Percentiles rank a stretch among this genome's conserved stretches.
phyloP scores from a whole-genome alignment of 2,888 invertebrate species.

The Drymonia ruficornis region DNA sequence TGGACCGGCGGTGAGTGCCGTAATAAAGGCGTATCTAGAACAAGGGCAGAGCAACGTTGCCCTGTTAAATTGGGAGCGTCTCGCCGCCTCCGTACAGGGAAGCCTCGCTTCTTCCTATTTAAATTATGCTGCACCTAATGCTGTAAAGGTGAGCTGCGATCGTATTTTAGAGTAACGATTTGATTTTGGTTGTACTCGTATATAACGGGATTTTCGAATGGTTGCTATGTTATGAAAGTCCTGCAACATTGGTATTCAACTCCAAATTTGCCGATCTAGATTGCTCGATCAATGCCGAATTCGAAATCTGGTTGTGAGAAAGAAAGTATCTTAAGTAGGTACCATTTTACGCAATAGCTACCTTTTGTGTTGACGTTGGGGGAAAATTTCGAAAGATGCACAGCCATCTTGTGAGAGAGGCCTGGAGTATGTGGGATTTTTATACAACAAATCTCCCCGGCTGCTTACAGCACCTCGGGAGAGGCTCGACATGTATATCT shows the following conservation, averaged over 20 bases:
- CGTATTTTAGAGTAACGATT: not conserved
- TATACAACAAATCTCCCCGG: no score
- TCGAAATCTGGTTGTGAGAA: no score
- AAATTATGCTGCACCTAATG: slow-evolving; percentile 73
- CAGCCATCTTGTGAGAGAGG: no score
- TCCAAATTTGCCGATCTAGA: not conserved
- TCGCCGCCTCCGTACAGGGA: slow-evolving; percentile 56
- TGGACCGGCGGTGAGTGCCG: slow-evolving; percentile 62
- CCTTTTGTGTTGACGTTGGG: no score
- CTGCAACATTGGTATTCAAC: not conserved
- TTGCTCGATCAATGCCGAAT: no score
- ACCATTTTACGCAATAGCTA: no score
- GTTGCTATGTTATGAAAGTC: not conserved
- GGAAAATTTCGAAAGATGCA: no score
- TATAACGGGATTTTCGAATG: not conserved
- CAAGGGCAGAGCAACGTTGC: slow-evolving; percentile 61
- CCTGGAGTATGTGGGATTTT: no score
- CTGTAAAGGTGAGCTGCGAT: slow-evolving; percentile 53
- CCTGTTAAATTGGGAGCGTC: slow-evolving; percentile 70
- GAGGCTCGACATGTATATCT: no score
- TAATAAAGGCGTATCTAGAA: slow-evolving; percentile 59
- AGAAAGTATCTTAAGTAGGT: no score
- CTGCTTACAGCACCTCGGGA: no score
- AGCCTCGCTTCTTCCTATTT: slow-evolving; percentile 58
- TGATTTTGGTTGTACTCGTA: not conserved